These are phyloP conservation scores for Cassiopea andromeda DNA, from an alignment of 30 jellyfish, hydroid and myxozoan species.

Conservation along the genomic window DNA sequence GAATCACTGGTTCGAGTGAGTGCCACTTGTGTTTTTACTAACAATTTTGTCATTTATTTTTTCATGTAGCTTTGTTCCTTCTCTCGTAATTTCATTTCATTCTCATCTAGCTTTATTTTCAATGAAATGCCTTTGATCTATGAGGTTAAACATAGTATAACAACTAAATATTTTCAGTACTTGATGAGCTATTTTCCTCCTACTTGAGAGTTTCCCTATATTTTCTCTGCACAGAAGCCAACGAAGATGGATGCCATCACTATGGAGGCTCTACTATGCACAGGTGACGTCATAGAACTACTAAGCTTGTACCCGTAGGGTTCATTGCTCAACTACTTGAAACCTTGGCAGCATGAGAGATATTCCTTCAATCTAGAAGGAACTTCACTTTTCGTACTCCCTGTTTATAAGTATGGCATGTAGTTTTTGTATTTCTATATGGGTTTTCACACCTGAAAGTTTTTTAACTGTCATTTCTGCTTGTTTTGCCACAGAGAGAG, in stretches of 20 bases:
- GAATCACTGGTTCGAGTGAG: conserved; percentile 84
- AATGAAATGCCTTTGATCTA: no score
- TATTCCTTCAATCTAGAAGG: no score
- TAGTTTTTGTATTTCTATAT: no score
- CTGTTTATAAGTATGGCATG: no score
- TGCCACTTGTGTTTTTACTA: background rate
- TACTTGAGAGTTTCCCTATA: background rate
- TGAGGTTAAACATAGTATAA: no score
- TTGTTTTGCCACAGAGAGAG: conserved; percentile 74
- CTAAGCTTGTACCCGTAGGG: background rate
- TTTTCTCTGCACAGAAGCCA: conserved; percentile 63
- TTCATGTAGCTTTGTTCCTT: background rate
- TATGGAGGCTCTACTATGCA: conserved; percentile 90
- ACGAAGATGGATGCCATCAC: conserved; percentile 94
- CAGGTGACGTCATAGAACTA: conserved; percentile 59
- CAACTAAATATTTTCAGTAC: no score
- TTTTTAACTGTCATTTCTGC: background rate
- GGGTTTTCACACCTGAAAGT: no score
- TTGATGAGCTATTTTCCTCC: background rate
- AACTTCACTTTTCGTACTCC: no score
- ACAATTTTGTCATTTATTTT: background rate
- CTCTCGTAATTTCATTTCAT: background rate
- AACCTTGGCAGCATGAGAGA: no score
- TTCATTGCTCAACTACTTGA: no score
- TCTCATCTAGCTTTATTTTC: no score